Base-by-base conservation (phyloP, 2,888 invertebrate genomes). In the Dolomedes plantarius region DNA sequence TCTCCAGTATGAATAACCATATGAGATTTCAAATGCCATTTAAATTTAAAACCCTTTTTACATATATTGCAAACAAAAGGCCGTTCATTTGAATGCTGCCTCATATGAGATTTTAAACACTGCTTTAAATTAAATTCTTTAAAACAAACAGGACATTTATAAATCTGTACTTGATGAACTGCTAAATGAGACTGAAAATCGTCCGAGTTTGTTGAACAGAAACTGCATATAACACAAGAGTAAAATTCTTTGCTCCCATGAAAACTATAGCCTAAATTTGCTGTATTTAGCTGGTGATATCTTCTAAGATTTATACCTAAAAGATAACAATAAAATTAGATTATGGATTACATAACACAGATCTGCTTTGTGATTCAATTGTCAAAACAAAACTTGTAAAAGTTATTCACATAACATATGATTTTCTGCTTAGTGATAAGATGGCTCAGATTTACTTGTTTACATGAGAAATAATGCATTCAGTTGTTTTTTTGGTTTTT, bases 1-100 rank as follows among this genome's bases (percentile, higher is more conserved):
- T 68, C 50, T 28, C 67, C 46, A 31, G 76, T 76, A 31, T 68
- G 68, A 32, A 31, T 76, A 7, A 16, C 50, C 16, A 50, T 23
- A 50, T 68, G 76, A 5, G 56, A 19, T 11, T 23, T 56, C 23
- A 56, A 56, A 23, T 56, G n/a, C 56, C 56, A 56, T 16, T 56
- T 56, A 23, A 56, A 56, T 23, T 56, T 67, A 19, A 67, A 67
- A 0, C 32, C 19, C 67, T 32, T 67, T 19, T 67, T 31, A 19
- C 67, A 67, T 1, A 67, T n/a, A 19, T 9, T 7, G 56, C 56
- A 56, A 19, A 32, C n/a, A 67, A n/a, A 67, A 32, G 67, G 67
- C 1, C 32, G 32, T 0, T 32, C 1, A 32, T n/a, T 19, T 32
- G 32, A 67, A 67, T 67, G 67, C 67, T 19, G n/a, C 56, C 2